Evolutionary conservation across 1,140 invertebrate genomes (phyloP), one percentile per base, ranked within the genome.

Genomic region (Drosophila ironensis): DNA sequence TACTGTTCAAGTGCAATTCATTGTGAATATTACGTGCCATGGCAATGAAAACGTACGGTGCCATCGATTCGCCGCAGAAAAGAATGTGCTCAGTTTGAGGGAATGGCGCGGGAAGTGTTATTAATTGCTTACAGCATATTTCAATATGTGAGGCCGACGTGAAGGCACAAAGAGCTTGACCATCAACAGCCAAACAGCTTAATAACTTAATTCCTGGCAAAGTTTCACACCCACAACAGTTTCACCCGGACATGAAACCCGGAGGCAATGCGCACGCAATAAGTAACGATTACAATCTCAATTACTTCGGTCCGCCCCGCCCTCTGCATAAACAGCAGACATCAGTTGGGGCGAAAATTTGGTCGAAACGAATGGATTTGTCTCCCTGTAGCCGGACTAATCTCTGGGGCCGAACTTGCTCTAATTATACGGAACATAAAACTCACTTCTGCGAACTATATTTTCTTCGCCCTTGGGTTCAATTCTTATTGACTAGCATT

Each of bases 211-310:
- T 84, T 64, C 74, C 45, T 30, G 45, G 48, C 41, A 70, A 86
- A 86, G 47, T 78, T 86, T 86, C 54, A 71, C 80, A 74, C 69
- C 46, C 64, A 17, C 16, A n/a, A n/a, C n/a, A 24, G 12, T 12
- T 33, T 7, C 33, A 5, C 14, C 11, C 11, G 12, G 14, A 33
- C n/a, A n/a, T n/a, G n/a, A n/a, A n/a, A n/a, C n/a, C n/a, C n/a
- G n/a, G 11, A 66, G 47, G 71, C 75, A 75, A 72, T 72, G 56
- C 67, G 42, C 11, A 33, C 45, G 70, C 52, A 70, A 82, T 74
- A 84, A 84, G 80, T 80, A 86, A 86, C 80, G 80, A 84, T 80
- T 80, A 84, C 80, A 84, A 86, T 86, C 80, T 86, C 80, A 86
- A 84, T 84, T 84, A 84, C 80, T 86, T 86, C 57, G 46, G 54